Evolutionary conservation across 2,888 invertebrate genomes (phyloP).

Genomic region (Euplagia quadripunctaria): DNA sequence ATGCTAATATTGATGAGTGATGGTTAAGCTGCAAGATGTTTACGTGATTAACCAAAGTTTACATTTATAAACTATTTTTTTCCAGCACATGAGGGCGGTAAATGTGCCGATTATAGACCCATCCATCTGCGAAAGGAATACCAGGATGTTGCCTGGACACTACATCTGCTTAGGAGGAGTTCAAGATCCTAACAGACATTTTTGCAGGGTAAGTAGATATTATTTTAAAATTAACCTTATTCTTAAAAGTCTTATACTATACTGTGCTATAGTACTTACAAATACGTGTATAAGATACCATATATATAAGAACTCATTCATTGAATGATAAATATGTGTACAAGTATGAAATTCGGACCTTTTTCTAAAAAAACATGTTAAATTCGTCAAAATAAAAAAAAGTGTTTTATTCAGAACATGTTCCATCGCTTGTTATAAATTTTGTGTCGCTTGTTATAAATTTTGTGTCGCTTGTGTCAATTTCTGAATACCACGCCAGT

Average conservation of each 20-base stretch:
- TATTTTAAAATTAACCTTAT: background rate
- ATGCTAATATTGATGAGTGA: no score
- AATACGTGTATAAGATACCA: no score
- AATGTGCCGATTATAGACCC: conserved; percentile 76
- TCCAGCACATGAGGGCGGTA: conserved; percentile 77
- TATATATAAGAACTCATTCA: no score
- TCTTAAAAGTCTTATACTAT: background rate
- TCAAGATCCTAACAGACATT: conserved; percentile 79
- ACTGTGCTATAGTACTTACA: background rate
- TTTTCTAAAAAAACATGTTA: no score
- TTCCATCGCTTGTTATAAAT: no score
- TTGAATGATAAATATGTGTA: no score
- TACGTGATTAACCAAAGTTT: background rate
- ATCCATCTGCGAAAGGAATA: conserved; percentile 71
- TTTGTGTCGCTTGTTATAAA: no score
- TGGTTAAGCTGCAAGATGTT: no score
- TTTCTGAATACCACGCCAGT: no score
- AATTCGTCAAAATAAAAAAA: no score
- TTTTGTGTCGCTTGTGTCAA: no score
- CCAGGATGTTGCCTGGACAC: conserved; percentile 73
- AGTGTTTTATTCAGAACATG: background rate
- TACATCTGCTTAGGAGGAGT: conserved; percentile 80
- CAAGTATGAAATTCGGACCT: no score
- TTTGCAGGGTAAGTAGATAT: conserved; percentile 72
- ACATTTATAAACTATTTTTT: background rate